Conservation (phyloP, 2,888 invertebrate species). For the Muscina levida region DNA sequence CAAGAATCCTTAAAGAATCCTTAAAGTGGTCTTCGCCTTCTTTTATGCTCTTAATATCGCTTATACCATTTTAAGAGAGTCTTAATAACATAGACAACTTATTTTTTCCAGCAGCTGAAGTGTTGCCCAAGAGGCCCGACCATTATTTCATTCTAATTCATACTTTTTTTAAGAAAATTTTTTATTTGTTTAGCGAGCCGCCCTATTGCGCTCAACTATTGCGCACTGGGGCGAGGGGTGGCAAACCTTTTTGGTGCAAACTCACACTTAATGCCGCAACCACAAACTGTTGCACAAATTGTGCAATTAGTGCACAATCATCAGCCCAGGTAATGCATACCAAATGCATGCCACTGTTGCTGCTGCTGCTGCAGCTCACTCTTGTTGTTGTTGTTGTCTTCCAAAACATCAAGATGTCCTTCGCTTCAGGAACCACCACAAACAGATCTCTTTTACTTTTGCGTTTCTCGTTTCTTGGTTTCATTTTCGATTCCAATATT, state of each 20-base stretch:
- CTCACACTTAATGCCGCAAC: slow-evolving; percentile 55
- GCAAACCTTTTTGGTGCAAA: slow-evolving; percentile 56
- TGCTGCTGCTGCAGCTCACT: not conserved
- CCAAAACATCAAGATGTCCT: slow-evolving; percentile 69
- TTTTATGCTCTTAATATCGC: no score
- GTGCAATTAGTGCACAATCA: slow-evolving; percentile 67
- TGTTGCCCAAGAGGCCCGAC: no score
- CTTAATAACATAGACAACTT: no score
- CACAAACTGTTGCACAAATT: slow-evolving; percentile 63
- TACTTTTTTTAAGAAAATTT: no score
- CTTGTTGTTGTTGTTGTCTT: not conserved
- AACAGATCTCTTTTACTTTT: slow-evolving; percentile 46
- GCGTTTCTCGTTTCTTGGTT: slow-evolving; percentile 38
- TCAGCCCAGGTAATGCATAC: slow-evolving; percentile 64
- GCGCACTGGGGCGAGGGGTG: slow-evolving; percentile 45
- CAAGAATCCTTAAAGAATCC: no score
- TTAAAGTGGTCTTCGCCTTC: no score
- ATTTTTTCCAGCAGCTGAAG: no score
- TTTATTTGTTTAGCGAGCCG: no score
- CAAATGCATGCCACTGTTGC: slow-evolving; percentile 31
- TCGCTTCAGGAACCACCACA: slow-evolving; percentile 67
- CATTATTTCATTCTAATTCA: no score
- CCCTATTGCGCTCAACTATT: no score
- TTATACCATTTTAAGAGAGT: no score
- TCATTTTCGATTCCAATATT: slow-evolving; percentile 52